Evolutionary conservation across 2,888 invertebrate genomes (phyloP).

Genomic region (Ptilodon capucinus): DNA sequence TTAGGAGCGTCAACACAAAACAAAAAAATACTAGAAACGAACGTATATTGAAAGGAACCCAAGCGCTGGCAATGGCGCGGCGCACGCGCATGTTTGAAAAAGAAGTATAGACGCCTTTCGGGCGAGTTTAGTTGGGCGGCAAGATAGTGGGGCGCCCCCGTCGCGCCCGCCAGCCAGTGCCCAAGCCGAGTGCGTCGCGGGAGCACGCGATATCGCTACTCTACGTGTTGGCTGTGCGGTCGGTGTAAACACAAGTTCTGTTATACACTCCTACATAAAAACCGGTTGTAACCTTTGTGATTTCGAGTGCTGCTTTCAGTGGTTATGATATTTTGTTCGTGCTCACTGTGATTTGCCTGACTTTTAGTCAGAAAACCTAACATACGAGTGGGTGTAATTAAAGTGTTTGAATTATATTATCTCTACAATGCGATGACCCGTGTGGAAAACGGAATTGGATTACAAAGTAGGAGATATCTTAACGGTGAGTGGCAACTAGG

Average conservation of each 20-base stretch:
- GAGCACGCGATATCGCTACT: slow-evolving; percentile 50
- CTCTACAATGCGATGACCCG: slow-evolving; percentile 47
- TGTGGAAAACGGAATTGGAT: slow-evolving; percentile 60
- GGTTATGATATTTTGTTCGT: slow-evolving; percentile 48
- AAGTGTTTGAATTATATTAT: slow-evolving; percentile 43
- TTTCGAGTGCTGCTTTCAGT: slow-evolving; percentile 57
- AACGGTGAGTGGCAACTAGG: slow-evolving; percentile 54
- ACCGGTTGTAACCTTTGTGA: slow-evolving; percentile 71
- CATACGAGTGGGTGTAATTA: slow-evolving; percentile 45
- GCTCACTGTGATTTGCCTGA: slow-evolving; percentile 42
- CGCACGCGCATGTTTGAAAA: slow-evolving; percentile 68
- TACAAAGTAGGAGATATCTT: slow-evolving; percentile 50
- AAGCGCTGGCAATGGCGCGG: slow-evolving; percentile 72
- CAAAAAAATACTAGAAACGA: slow-evolving; percentile 75
- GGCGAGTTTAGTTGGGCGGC: slow-evolving; percentile 63
- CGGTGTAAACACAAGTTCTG: slow-evolving; percentile 52
- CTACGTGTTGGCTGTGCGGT: slow-evolving; percentile 35
- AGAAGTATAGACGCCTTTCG: slow-evolving; percentile 66
- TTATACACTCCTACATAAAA: slow-evolving; percentile 62
- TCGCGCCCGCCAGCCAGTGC: slow-evolving; percentile 68
- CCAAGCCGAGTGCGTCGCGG: slow-evolving; percentile 61
- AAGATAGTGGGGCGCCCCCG: slow-evolving; percentile 56
- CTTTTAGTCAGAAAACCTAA: slow-evolving; percentile 38
- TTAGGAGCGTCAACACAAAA: slow-evolving; percentile 75
- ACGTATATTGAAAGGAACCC: slow-evolving; percentile 52